Evolutionary conservation across 2,113 vertebrate genomes (phyloP), one percentile per base, ranked within the genome.

Genomic region (Centrocercus urophasianus): DNA sequence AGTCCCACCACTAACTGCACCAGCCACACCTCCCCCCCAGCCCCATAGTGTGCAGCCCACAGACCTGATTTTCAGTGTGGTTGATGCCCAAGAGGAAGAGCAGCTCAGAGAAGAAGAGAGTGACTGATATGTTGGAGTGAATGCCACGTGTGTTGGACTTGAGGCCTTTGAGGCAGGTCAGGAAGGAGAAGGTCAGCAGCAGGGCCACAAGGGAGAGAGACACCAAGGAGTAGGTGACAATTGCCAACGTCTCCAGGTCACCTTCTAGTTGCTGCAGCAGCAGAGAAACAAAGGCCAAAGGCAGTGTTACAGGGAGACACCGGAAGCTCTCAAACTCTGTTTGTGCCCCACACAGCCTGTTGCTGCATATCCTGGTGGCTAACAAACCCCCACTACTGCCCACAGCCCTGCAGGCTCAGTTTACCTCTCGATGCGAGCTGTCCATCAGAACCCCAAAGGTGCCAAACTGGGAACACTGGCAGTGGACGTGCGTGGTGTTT

Each of bases 381-480:
- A 86, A 65, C 60, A 88, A 47, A 6, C 3, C 11, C 42, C 64
- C 54, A 18, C 43, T 27, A 27, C 34, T 3, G 1, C 57, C 27
- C 81, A 36, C 21, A 88, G 57, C 22, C 27, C 45, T 5, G 5
- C 10, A 61, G 43, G 28, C 48, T 8, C 3, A 80, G 14, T n/a
- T 96, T 97, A 99, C 99, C 99, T 99, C 99, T 97, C 99, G 98
- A 40, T 99, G 99, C 4, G 99, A 99, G 90, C 98, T 99, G 97
- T 99, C 99, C 99, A 99, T 99, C 78, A 99, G 97, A 57, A 99
- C 98, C 5, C 99, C 99, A 32, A 99, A 99, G 61, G 98, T 99
- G 40, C 99, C 99, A 16, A 99, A 98, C 95, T 98, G 98, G 92
- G 99, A 98, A 84, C 99, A 99, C 96, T 99, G 99, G 97, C 99